phyloP scores from a whole-genome alignment of 2,888 invertebrate genomes.

The Spisula subtruncata region DNA sequence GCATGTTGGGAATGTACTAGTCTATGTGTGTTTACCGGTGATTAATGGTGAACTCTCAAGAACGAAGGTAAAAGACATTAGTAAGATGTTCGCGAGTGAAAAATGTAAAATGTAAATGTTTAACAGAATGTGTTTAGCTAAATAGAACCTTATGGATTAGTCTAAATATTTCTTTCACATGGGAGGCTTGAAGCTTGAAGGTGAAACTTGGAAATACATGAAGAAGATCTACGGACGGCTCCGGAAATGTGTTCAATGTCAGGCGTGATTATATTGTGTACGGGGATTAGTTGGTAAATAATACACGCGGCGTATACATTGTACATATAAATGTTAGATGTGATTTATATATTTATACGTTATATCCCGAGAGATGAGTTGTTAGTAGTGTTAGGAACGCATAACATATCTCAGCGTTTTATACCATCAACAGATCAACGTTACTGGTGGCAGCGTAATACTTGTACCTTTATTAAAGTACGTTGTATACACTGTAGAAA shows the following conservation, averaged over 20 bases:
- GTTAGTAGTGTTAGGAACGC: not conserved
- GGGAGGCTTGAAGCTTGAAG: not conserved
- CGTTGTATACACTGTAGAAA: not conserved
- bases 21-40: no score
- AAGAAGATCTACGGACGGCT: no score
- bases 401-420: not conserved
- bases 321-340: not conserved
- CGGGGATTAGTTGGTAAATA: no score
- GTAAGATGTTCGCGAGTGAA: no score
- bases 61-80: no score
- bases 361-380: not conserved
- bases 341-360: constrained; percentile 6
- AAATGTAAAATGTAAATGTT: no score
- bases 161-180: not conserved
- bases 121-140: no score
- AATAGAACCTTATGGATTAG: not conserved
- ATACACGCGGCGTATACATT: no score
- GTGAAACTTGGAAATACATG: not conserved
- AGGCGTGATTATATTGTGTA: not conserved
- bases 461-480: no score
- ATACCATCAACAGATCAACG: not conserved
- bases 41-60: no score
- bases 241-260: not conserved
- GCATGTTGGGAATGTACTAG: no score
- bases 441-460: no score